Evolutionary conservation across 1,140 invertebrate species (phyloP).

Genomic region (Brachionus rotundiformis): DNA sequence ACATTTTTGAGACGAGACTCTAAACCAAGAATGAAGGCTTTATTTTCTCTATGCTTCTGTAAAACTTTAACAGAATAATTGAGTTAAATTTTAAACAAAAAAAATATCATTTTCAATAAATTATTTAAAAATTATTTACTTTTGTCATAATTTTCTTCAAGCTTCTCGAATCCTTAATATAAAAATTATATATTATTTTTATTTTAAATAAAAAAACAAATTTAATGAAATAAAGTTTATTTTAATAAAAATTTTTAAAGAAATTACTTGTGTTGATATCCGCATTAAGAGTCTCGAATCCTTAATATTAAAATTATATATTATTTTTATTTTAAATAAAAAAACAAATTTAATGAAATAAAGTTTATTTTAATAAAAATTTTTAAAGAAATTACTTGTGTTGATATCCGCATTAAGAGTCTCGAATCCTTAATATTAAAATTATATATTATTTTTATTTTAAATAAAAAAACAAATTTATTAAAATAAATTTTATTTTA

Average conservation of each 20-base stretch:
- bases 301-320: not conserved
- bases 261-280: not conserved
- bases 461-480: no score
- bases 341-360: not conserved
- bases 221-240: not conserved
- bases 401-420: not conserved
- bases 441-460: not conserved
- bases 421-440: not conserved
- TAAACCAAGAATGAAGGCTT: not conserved
- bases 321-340: no score
- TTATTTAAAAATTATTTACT: not conserved
- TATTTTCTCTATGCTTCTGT: not conserved
- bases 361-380: not conserved
- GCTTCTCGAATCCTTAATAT: not conserved
- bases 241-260: not conserved
- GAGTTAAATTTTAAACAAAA: not conserved
- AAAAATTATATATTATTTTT: no score
- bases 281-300: not conserved
- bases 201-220: no score
- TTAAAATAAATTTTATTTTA: no score
- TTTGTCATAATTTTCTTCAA: not conserved
- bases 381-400: not conserved
- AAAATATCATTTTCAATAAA: not conserved
- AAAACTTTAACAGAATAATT: not conserved
- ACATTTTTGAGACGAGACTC: not conserved